A percentile compares a stretch with the other conserved stretches of the same genome.
phyloP scores from a whole-genome alignment of 37 sponge, comb jelly and placozoan species.

The Tethya wilhelma region DNA sequence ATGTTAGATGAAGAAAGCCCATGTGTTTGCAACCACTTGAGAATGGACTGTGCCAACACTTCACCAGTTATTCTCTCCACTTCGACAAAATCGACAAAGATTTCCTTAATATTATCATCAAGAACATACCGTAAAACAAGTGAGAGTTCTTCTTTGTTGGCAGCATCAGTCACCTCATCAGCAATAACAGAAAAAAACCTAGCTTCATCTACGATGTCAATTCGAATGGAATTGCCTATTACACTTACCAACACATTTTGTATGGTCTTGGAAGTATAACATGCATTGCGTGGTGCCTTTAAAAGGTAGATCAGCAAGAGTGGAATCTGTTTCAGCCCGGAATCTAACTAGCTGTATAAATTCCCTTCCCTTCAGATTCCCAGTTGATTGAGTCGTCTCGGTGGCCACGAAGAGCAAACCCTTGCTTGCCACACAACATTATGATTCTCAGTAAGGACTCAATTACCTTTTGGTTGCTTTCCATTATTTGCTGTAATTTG shows the following conservation, averaged over 20 bases:
- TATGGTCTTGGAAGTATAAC: slow-evolving; percentile 76
- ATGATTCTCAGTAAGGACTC: slow-evolving; percentile 63
- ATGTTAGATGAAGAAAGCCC: slow-evolving; percentile 25
- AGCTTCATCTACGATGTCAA: slow-evolving; percentile 32
- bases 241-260: slow-evolving; percentile 69
- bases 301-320: slow-evolving; percentile 26
- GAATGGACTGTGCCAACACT: slow-evolving; percentile 34
- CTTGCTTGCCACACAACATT: no score
- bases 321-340: slow-evolving; percentile 68
- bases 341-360: slow-evolving; percentile 68
- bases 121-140: slow-evolving; percentile 39
- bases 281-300: slow-evolving; percentile 64
- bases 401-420: no score
- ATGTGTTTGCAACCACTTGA: slow-evolving; percentile 10
- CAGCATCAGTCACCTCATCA: no score
- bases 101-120: slow-evolving; percentile 28
- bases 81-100: slow-evolving; percentile 59
- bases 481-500: no score
- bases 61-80: slow-evolving; percentile 65
- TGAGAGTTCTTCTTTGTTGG: slow-evolving; percentile 56
- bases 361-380: slow-evolving; percentile 52
- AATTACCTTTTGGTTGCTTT: slow-evolving; percentile 53
- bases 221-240: slow-evolving; percentile 19
- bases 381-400: slow-evolving; percentile 57
- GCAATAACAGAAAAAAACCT: slow-evolving; percentile 67